Percentiles rank a stretch among this genome's conserved stretches.
phyloP scores from a whole-genome alignment of 2,888 invertebrate genomes.

The Lasioglossum oenotherae region DNA sequence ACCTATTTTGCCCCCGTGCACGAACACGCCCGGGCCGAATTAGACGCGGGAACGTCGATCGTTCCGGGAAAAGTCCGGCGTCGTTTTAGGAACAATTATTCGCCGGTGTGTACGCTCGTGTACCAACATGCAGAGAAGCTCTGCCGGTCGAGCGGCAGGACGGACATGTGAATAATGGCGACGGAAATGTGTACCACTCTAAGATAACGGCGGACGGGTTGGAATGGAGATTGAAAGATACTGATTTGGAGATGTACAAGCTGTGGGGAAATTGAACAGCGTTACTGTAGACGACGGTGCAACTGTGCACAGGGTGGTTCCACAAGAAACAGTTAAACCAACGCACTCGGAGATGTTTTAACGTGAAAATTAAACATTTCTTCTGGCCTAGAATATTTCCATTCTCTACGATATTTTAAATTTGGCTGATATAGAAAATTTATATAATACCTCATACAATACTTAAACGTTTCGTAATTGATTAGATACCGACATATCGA shows the following conservation, averaged over 20 bases:
- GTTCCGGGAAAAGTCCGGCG: slow-evolving; percentile 37
- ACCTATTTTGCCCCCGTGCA: slow-evolving; percentile 56
- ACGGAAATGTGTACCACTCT: not conserved
- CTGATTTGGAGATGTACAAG: not conserved
- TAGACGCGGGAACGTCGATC: slow-evolving; percentile 51
- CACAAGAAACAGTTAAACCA: not conserved
- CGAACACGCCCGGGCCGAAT: slow-evolving; percentile 48
- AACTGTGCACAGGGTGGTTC: not conserved
- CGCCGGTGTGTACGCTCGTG: not conserved
- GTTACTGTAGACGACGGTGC: not conserved
- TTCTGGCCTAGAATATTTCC: too few relatives aligned
- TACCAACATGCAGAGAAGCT: not conserved
- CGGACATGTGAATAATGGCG: slow-evolving; percentile 2
- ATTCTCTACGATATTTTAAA: too few relatives aligned
- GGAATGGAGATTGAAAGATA: slow-evolving; percentile 1
- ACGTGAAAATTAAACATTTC: too few relatives aligned
- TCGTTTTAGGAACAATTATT: slow-evolving; percentile 38
- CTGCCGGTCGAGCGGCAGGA: not conserved
- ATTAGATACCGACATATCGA: not conserved
- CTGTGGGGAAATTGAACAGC: not conserved
- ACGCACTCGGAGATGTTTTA: too few relatives aligned
- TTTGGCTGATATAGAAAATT: too few relatives aligned
- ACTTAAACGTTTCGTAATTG: too few relatives aligned
- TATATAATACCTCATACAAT: too few relatives aligned
- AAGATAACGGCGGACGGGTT: not conserved